Conservation (phyloP, 2,113 vertebrate genomes). For the Myotis davidii region DNA sequence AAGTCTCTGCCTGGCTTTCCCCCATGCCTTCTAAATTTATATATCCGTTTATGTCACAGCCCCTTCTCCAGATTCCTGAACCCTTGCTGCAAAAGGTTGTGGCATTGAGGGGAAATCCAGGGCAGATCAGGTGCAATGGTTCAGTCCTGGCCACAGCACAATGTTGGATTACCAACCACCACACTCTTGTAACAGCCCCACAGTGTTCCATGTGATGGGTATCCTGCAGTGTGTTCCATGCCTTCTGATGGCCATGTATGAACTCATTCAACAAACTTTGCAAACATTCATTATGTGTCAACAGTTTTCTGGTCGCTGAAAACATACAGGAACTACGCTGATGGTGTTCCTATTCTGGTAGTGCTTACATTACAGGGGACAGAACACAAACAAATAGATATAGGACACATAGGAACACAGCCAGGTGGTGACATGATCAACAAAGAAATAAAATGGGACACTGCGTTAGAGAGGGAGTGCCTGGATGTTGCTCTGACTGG, state of each 20-base stretch:
- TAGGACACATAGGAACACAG: background rate
- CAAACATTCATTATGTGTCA: background rate
- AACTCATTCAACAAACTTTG: background rate
- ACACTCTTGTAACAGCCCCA: background rate
- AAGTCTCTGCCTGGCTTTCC: too few relatives aligned
- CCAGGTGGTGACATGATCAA: background rate
- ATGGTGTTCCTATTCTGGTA: background rate
- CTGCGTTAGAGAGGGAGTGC: background rate
- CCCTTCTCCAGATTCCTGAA: too few relatives aligned
- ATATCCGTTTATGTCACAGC: too few relatives aligned
- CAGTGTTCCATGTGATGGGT: background rate
- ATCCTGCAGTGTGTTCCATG: background rate
- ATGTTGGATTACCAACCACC: too few relatives aligned
- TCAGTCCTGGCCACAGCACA: background rate
- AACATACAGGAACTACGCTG: background rate
- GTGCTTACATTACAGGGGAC: background rate
- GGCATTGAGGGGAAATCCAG: background rate
- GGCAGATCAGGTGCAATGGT: rapidly evolving
- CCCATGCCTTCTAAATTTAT: too few relatives aligned
- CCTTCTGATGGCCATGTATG: background rate
- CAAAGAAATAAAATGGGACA: background rate
- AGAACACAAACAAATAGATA: background rate
- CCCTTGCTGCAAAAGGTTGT: too few relatives aligned
- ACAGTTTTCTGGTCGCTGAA: background rate
- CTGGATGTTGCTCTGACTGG: background rate